Evolutionary conservation across 2,888 invertebrate species (phyloP), one percentile per base, ranked within the genome.

Genomic region (Trichopoda pennipes): DNA sequence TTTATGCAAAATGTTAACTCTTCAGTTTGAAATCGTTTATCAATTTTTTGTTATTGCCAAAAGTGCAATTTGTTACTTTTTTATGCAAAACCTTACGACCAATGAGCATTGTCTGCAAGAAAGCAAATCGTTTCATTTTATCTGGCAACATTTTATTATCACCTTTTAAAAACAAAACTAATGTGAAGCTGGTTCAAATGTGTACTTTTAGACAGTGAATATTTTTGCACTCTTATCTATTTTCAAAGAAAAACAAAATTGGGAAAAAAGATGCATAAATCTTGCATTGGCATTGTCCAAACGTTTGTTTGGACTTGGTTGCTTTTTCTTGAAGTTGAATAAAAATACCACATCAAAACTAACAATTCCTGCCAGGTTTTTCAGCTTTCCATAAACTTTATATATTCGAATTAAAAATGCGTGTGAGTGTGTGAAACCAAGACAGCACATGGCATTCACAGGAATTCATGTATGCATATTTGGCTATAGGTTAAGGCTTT

Each of bases 231-330:
- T 64, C 32, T 51, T 32, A 10, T 51, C 64, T 28, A 4, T 51
- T 38, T 51, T 21, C 3, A 3, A 0, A 2, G 47, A 12, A 64
- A 32, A 32, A 32, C 17, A 28, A 44, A 6, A 12, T 21, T n/a
- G n/a, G 35, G 3, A n/a, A 51, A 66, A 3, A 19, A 66, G 32
- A 19, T 21, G 35, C 51, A 51, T 51, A 66, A 66, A 66, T 51
- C 64, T 70, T 3, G 23, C n/a, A 60, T 60, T 60, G 38, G 23
- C 60, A 70, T 51, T 72, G 70, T 72, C 38, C 38, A 70, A 60
- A 51, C 4, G 23, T 58, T 70, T 60, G 49, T 35, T 28, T 47
- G 16, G 17, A 19, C n/a, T 16, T 28, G 4, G 2, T 28, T 28
- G 6, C 8, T 47, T 16, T 47, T 19, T 56, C 16, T 47, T 55